phyloP scores from a whole-genome alignment of 2,888 invertebrate species.

The Syrphus vitripennis region DNA sequence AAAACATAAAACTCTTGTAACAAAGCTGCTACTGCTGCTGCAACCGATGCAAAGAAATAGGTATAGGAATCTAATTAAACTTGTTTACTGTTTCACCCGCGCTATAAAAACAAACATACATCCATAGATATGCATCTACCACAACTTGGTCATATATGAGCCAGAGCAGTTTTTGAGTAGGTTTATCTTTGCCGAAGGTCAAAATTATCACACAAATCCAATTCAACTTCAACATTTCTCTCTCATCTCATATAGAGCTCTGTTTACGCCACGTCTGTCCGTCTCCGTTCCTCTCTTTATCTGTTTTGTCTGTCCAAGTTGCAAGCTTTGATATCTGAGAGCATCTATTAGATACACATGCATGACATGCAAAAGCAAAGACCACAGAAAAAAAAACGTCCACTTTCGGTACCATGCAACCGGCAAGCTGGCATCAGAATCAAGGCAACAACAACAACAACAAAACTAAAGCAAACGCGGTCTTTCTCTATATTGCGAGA shows the following conservation, averaged over 20 bases:
- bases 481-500: constrained; percentile 5
- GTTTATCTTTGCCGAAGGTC: constrained; percentile 56
- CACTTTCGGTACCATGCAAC: neutral
- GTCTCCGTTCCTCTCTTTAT: neutral
- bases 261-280: neutral
- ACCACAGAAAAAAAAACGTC: neutral
- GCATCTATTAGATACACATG: constrained; percentile 41
- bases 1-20: neutral
- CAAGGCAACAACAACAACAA: neutral
- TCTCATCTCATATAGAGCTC: neutral
- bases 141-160: neutral
- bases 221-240: neutral
- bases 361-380: constrained; percentile 15
- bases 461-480: neutral
- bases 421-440: neutral
- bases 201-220: constrained; percentile 28
- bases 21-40: constrained; percentile 22
- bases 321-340: constrained; percentile 41
- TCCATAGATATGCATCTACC: neutral
- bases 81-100: constrained; percentile 48
- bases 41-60: neutral
- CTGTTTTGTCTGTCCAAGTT: neutral
- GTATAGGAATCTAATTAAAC: constrained; percentile 58
- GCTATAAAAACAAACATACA: neutral
- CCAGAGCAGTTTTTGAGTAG: neutral